These are phyloP conservation scores for Danaus melanippus DNA, from an alignment of 1,140 invertebrate species.

Conservation along the genomic window DNA sequence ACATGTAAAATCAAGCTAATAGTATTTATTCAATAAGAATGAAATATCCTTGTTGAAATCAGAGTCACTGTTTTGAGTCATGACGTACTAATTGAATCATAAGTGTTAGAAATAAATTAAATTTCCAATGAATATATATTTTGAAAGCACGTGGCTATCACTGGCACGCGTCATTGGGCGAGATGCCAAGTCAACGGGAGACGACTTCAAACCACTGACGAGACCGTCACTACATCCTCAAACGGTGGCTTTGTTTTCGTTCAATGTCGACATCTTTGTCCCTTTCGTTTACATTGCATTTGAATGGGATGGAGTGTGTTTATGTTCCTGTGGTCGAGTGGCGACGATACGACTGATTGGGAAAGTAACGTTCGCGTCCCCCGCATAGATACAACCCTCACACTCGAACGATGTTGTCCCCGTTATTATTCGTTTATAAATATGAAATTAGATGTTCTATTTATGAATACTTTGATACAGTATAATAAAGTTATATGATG, in stretches of 20 bases:
- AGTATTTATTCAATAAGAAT: slow-evolving; percentile 10
- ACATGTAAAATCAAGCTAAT: slow-evolving; percentile 20
- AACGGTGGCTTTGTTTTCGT: slow-evolving; percentile 22
- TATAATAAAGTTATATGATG: slow-evolving; percentile 1
- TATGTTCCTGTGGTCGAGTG: slow-evolving; percentile 25
- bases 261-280: slow-evolving; percentile 25
- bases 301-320: slow-evolving; percentile 18
- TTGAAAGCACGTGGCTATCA: slow-evolving; percentile 28
- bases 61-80: no score
- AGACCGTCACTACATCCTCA: slow-evolving; percentile 20
- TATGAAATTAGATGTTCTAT: background rate
- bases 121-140: slow-evolving; percentile 7
- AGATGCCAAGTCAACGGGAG: slow-evolving; percentile 34
- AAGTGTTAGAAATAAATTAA: no score
- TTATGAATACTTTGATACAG: background rate
- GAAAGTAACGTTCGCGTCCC: slow-evolving; percentile 16
- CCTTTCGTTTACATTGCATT: slow-evolving; percentile 17
- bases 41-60: no score
- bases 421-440: background rate
- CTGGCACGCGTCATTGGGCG: slow-evolving; percentile 33
- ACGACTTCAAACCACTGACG: slow-evolving; percentile 4
- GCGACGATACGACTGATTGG: slow-evolving; percentile 33
- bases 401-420: slow-evolving; percentile 1
- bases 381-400: slow-evolving; percentile 20
- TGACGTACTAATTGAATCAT: no score